Evolutionary conservation across 2,888 invertebrate genomes (phyloP), one percentile per base, ranked within the genome.

Genomic region (Stenodera caucasica): DNA sequence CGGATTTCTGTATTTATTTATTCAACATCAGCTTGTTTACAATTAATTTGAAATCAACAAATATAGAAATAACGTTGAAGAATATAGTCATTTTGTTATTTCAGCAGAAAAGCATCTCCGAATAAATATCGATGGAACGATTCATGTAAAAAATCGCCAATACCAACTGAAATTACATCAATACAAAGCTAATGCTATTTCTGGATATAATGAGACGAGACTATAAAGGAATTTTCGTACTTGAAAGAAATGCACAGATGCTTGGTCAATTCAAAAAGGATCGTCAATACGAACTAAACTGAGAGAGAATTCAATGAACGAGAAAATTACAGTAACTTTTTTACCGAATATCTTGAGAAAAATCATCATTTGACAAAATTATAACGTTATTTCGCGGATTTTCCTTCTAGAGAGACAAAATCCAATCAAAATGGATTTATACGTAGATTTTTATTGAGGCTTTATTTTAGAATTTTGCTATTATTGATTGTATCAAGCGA

Each of bases 321-420:
- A 63, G 71, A 71, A 72, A 72, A 72, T 72, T 71, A 70, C 70
- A 33, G 65, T 56, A 67, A 62, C 58, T 63, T 60, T 57, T 56
- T 60, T 51, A 32, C 45, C 21, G 12, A 11, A 23, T 45, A 12
- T 18, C n/a, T 5, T 45, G 12, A 45, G 45, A 45, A 6, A 45
- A 23, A 45, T 45, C 18, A 11, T 23, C 45, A 45, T 45, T 45
- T 23, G n/a, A n/a, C n/a, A n/a, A n/a, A n/a, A n/a, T n/a, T n/a
- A n/a, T n/a, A n/a, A n/a, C n/a, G n/a, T n/a, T n/a, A n/a, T n/a
- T n/a, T n/a, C n/a, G n/a, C n/a, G n/a, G n/a, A n/a, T n/a, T n/a
- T n/a, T n/a, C n/a, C n/a, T n/a, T n/a, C n/a, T 9, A 32, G 11
- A 9, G 2, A 14, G n/a, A 35, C n/a, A n/a, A 12, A 45, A 23